Evolutionary conservation across 2,888 invertebrate species (phyloP), one percentile per base, ranked within the genome.

Genomic region (Drosophila melanosoma): DNA sequence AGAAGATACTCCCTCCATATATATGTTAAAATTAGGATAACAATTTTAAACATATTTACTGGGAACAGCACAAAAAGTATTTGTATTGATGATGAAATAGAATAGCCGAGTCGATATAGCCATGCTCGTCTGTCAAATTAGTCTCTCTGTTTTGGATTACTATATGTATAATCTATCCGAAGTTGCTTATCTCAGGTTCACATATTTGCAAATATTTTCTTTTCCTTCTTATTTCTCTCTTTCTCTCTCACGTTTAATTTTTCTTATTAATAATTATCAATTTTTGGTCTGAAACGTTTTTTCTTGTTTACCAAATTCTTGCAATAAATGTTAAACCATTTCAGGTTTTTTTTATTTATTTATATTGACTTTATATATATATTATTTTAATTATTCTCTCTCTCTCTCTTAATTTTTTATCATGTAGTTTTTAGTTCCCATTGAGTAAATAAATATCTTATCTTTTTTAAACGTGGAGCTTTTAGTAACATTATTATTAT

Each of bases 281-380:
- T 17, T 36, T 7, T 36, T 17, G 7, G 3, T 36, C 7, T 38
- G 17, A 17, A 8, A 38, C 8, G 8, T 17, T 8, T 38, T 38
- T 38, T 17, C 8, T 15, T 7, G 7, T 17, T 36, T 36, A 15
- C 36, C 36, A 15, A 36, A 36, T 36, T 7, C 15, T 36, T 15
- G 36, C 36, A 36, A 15, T 36, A 15, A 15, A 15, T 35, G 12
- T 35, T 5, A 5, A 5, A 0, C 15, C 7, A 17, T 40, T 40
- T n/a, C 0, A n/a, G 5, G 5, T 11, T n/a, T 5, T n/a, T 11
- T n/a, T n/a, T n/a, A 2, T n/a, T 6, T 11, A n/a, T n/a, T 11
- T 11, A 42, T 6, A 1, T 11, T 11, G 2, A 10, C 17, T n/a
- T n/a, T 1, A 1, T 40, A n/a, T n/a, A n/a, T 11, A 6, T 11